Percentiles rank a stretch among this genome's conserved stretches.
phyloP scores from a whole-genome alignment of 1,140 invertebrate genomes.

The Pseudomyrmex gracilis region DNA sequence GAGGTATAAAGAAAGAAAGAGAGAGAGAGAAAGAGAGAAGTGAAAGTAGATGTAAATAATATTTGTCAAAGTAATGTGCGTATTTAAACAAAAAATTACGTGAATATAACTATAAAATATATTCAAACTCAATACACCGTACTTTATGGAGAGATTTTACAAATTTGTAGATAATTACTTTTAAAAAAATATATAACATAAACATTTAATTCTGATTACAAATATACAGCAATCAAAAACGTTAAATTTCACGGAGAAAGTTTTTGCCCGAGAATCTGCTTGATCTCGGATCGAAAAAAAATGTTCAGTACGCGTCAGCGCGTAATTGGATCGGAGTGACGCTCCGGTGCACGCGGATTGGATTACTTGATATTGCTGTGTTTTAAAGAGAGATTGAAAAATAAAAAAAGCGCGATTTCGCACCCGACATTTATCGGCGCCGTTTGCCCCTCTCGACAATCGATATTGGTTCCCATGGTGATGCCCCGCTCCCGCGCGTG shows the following conservation, averaged over 20 bases:
- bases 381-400: conserved; percentile 65
- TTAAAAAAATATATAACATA: not conserved
- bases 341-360: conserved; percentile 34
- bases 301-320: conserved; percentile 33
- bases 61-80: no score
- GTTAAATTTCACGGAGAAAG: conserved; percentile 12
- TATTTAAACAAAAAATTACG: no score
- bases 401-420: conserved; percentile 68
- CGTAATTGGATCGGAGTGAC: conserved; percentile 59
- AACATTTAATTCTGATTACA: conserved; percentile 19
- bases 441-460: conserved; percentile 76
- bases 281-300: conserved; percentile 50
- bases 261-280: conserved; percentile 39
- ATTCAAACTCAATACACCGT: no score
- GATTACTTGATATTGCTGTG: conserved; percentile 65
- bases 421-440: conserved; percentile 63
- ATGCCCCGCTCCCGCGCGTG: conserved; percentile 77
- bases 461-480: conserved; percentile 84
- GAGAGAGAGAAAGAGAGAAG: not conserved
- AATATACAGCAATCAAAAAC: conserved; percentile 28
- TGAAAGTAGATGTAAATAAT: no score
- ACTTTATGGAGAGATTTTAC: no score
- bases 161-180: not conserved
- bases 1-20: not conserved
- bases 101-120: no score